Conservation (phyloP, 2,797 vertebrate genomes). For the Coccyzus lansbergi region DNA sequence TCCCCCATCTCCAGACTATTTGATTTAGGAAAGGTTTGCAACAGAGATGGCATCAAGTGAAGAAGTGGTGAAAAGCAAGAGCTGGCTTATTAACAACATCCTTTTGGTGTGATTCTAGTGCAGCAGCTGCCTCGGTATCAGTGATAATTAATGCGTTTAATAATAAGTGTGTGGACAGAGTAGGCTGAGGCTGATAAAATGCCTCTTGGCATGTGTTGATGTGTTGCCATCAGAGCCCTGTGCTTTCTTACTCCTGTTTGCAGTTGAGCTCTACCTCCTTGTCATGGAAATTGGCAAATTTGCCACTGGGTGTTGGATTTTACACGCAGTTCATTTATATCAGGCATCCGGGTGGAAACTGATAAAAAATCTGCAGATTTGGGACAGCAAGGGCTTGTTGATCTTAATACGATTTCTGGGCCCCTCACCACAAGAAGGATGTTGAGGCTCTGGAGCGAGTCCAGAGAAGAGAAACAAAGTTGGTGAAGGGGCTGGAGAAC, state of each 20-base stretch:
- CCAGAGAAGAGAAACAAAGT: too few species aligned
- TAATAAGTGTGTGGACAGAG: not conserved
- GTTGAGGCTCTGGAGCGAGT: too few species aligned
- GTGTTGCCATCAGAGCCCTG: not conserved
- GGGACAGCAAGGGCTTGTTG: not conserved
- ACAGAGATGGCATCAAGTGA: not conserved
- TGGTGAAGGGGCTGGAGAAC: too few species aligned
- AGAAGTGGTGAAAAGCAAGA: not conserved
- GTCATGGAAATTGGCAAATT: not conserved
- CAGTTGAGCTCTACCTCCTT: not conserved
- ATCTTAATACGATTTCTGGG: not conserved
- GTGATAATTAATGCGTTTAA: not conserved
- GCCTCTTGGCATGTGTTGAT: not conserved
- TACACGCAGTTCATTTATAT: not conserved
- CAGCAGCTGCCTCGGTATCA: not conserved
- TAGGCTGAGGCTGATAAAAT: not conserved
- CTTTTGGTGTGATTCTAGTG: not conserved
- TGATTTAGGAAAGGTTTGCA: not conserved
- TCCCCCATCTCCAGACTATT: not conserved
- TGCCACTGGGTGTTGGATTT: not conserved
- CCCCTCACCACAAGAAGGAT: too few species aligned
- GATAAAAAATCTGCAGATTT: not conserved
- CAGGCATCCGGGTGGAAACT: not conserved
- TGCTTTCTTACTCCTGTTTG: not conserved
- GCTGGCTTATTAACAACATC: not conserved